A percentile compares a stretch with the other conserved stretches of the same genome.
Conservation (phyloP, 1,140 invertebrate species). For the Tribolium castaneum region DNA sequence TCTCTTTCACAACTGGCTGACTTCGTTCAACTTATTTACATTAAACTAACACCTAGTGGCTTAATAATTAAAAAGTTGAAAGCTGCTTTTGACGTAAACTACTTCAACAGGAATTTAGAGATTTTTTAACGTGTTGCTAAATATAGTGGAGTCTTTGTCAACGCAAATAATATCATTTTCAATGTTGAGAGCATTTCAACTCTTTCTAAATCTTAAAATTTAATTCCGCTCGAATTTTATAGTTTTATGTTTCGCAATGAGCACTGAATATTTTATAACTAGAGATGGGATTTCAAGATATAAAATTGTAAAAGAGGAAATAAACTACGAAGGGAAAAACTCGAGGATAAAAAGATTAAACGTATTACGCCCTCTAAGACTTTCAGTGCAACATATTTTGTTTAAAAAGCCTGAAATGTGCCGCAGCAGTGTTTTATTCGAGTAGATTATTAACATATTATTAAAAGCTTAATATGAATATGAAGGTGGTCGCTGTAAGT, state of each 20-base stretch:
- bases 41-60: constrained; percentile 8
- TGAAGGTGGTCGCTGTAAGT: constrained; percentile 36
- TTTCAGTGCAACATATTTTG: background rate
- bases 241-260: constrained; percentile 23
- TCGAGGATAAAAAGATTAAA: constrained; percentile 4
- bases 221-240: constrained; percentile 17
- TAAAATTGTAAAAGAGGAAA: constrained; percentile 18
- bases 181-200: background rate
- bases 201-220: constrained; percentile 24
- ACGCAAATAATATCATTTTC: background rate
- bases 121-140: background rate
- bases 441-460: constrained; percentile 29
- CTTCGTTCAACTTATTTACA: constrained; percentile 4
- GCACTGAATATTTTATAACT: constrained; percentile 15
- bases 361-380: background rate
- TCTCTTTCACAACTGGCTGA: constrained; percentile 7
- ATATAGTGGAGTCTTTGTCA: background rate
- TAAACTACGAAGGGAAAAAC: constrained; percentile 1
- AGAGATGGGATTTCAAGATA: constrained; percentile 10
- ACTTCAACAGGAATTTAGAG: background rate
- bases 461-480: constrained; percentile 39
- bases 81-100: background rate
- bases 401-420: background rate
- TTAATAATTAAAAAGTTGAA: constrained; percentile 30
- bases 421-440: background rate